These are phyloP conservation scores for Centropus bengalensis DNA, from an alignment of 2,113 vertebrate species.

Conservation along the genomic window DNA sequence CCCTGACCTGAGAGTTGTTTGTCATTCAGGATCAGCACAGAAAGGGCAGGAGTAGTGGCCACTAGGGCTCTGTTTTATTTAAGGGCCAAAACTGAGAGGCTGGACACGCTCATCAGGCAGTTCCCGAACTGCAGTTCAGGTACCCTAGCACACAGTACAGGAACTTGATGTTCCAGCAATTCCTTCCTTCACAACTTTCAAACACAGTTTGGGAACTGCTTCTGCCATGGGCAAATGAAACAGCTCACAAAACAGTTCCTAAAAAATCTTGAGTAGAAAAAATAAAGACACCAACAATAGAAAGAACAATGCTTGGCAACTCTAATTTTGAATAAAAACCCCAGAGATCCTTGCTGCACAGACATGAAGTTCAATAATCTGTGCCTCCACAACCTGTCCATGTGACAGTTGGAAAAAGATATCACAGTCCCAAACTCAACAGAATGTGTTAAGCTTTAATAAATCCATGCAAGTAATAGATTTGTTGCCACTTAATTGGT, in stretches of 20 bases:
- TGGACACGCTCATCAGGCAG: fast-evolving
- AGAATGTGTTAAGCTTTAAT: background rate
- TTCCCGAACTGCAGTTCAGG: background rate
- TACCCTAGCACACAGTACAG: background rate
- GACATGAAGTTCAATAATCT: background rate
- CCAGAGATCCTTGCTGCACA: background rate
- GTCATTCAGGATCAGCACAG: background rate
- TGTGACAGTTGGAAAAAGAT: background rate
- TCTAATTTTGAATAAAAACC: background rate
- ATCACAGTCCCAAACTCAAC: background rate
- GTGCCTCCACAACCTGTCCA: background rate
- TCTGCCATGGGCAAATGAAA: background rate
- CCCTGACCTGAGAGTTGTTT: background rate
- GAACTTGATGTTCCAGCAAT: background rate
- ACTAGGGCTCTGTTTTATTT: background rate
- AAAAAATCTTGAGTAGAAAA: background rate
- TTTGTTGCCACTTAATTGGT: background rate
- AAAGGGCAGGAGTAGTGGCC: background rate
- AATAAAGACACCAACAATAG: background rate
- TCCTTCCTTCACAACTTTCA: background rate
- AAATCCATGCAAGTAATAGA: background rate
- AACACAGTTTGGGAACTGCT: background rate
- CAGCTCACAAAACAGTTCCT: background rate
- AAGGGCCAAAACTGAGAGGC: background rate
- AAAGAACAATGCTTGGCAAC: background rate